These are phyloP conservation scores for Watsonalla binaria DNA, from an alignment of 2,888 invertebrate genomes.

Conservation along the genomic window DNA sequence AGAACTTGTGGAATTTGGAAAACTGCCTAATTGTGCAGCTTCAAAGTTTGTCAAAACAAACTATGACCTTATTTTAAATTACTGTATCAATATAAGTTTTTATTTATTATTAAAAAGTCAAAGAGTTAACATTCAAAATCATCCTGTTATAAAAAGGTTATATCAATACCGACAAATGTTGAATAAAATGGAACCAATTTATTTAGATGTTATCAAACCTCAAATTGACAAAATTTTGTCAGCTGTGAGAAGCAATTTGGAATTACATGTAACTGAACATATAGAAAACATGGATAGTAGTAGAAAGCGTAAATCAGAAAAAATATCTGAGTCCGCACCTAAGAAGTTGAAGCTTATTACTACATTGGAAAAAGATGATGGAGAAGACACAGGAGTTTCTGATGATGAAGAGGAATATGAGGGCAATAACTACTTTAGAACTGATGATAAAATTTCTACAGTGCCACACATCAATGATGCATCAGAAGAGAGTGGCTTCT, in stretches of 20 bases:
- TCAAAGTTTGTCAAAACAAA: constrained; percentile 85
- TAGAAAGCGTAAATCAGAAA: constrained; percentile 54
- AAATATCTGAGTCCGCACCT: constrained; percentile 39
- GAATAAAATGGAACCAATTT: constrained; percentile 84
- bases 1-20: constrained; percentile 78
- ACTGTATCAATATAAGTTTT: constrained; percentile 91
- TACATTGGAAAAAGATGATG: constrained; percentile 59
- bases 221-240: constrained; percentile 82
- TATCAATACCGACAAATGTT: constrained; percentile 88
- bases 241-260: constrained; percentile 68
- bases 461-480: constrained; percentile 44
- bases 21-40: constrained; percentile 81
- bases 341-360: constrained; percentile 66
- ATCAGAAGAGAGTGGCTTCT: constrained; percentile 68
- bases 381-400: constrained; percentile 65
- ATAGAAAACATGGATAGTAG: constrained; percentile 25
- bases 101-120: constrained; percentile 91
- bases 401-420: constrained; percentile 65
- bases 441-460: constrained; percentile 22
- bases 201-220: constrained; percentile 82
- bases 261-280: constrained; percentile 41
- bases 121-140: constrained; percentile 84
- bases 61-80: constrained; percentile 85
- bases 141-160: constrained; percentile 93
- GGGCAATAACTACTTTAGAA: constrained; percentile 53